Conservation (phyloP, 2,797 vertebrate genomes). For the Sebastes itinus region DNA sequence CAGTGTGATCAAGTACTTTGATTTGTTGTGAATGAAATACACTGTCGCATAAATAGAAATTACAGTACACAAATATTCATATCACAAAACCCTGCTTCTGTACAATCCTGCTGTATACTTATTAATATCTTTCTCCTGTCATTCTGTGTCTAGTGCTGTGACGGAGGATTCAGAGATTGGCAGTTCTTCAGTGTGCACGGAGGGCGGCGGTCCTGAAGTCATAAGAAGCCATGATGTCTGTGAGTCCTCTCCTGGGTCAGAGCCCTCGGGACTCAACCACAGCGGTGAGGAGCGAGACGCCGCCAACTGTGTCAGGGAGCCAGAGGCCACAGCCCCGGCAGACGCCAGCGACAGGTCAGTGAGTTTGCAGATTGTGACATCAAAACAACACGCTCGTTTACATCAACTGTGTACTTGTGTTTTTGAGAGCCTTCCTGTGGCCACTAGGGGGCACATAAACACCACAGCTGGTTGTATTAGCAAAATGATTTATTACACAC, state of each 20-base stretch:
- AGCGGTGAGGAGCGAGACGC: constrained; percentile 35
- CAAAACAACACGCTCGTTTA: constrained; percentile 46
- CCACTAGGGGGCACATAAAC: constrained; percentile 65
- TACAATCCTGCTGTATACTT: neutral
- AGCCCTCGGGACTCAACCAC: constrained; percentile 24
- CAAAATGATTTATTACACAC: neutral
- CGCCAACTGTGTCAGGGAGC: constrained; percentile 19
- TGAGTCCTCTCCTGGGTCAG: constrained; percentile 31
- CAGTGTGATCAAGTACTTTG: neutral
- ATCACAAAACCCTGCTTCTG: neutral
- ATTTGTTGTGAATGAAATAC: neutral
- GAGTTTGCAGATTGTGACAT: constrained; percentile 28
- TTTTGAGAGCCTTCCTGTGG: neutral
- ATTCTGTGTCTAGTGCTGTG: constrained; percentile 34
- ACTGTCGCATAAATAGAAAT: neutral
- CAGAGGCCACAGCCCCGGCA: constrained; percentile 31
- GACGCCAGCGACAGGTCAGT: constrained; percentile 67
- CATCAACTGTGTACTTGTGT: neutral
- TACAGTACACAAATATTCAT: neutral
- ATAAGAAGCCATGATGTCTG: constrained; percentile 18
- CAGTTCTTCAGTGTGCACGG: neutral
- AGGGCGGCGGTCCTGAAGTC: neutral
- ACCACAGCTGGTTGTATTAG: neutral
- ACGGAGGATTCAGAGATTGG: constrained; percentile 10
- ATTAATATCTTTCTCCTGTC: neutral